Evolutionary conservation across 2,113 vertebrate genomes (phyloP).

Genomic region (Circaetus gallicus): DNA sequence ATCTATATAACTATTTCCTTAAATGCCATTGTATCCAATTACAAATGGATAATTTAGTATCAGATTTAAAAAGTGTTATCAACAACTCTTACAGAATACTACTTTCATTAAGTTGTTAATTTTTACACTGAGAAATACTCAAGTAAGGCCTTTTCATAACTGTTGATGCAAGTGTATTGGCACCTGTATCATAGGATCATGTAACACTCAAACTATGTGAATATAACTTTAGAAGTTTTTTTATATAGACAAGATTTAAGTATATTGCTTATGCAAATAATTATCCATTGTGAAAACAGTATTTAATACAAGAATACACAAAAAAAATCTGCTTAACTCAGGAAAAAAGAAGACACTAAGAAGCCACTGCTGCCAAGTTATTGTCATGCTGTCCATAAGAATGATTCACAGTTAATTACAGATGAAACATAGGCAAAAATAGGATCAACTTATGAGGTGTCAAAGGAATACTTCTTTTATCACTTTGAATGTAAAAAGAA

Average conservation of each 20-base stretch:
- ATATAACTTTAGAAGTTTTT: neutral
- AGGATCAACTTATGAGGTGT: neutral
- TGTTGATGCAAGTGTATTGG: neutral
- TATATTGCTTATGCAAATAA: neutral
- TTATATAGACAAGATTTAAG: neutral
- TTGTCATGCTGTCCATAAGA: neutral
- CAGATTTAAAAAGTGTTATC: neutral
- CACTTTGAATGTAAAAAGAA: neutral
- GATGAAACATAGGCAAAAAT: neutral
- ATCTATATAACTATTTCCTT: neutral
- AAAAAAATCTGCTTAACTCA: neutral
- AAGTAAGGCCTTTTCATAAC: neutral
- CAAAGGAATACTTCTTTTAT: neutral
- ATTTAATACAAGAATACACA: neutral
- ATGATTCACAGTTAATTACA: neutral
- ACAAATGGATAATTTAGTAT: neutral
- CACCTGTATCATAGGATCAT: neutral
- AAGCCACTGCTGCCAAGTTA: neutral
- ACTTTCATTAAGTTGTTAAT: neutral
- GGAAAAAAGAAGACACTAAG: neutral
- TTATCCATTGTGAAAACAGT: neutral
- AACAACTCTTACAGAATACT: neutral
- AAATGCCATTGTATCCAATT: neutral
- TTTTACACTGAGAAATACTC: neutral
- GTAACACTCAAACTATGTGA: neutral